These are phyloP conservation scores for Oostethus manadensis DNA, from an alignment of 2,113 vertebrate species.

Conservation along the genomic window DNA sequence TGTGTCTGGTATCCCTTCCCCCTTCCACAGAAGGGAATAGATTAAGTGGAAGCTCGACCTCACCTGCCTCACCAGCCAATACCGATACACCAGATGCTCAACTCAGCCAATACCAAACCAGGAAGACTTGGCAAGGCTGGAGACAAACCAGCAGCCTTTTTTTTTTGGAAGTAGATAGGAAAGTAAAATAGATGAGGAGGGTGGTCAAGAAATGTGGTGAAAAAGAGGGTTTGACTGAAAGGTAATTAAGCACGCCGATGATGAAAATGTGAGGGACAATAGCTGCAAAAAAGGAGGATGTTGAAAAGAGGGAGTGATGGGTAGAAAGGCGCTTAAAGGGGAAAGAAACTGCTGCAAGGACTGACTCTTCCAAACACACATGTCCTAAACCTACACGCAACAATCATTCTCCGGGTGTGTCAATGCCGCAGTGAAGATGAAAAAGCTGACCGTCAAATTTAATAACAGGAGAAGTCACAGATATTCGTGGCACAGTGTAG, in stretches of 20 bases:
- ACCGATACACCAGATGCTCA: conserved; percentile 19
- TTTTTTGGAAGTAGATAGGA: conserved; percentile 15
- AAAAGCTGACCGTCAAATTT: too few species aligned
- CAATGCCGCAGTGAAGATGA: too few species aligned
- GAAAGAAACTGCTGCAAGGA: conserved; percentile 13
- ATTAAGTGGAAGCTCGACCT: conserved; percentile 58
- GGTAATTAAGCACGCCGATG: conserved; percentile 47
- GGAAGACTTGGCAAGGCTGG: conserved; percentile 49
- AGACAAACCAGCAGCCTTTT: conserved; percentile 54
- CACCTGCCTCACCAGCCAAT: conserved; percentile 64
- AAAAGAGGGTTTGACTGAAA: conserved; percentile 24
- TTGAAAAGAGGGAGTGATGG: conserved; percentile 9
- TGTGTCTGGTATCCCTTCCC: conserved; percentile 44
- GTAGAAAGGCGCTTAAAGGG: conserved; percentile 3
- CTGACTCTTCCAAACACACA: conserved; percentile 1
- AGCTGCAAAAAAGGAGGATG: conserved; percentile 14
- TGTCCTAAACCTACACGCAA: conserved; percentile 4
- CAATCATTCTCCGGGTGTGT: conserved; percentile 35
- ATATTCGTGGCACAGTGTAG: neutral
- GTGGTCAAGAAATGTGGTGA: conserved; percentile 10
- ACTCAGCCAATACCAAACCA: conserved; percentile 41
- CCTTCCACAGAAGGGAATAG: conserved; percentile 53
- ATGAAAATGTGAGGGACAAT: conserved; percentile 30
- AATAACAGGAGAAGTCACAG: too few species aligned
- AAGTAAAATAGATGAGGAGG: conserved; percentile 20